Evolutionary conservation across 2,888 invertebrate genomes (phyloP).

Genomic region (Alloplasta piceator): DNA sequence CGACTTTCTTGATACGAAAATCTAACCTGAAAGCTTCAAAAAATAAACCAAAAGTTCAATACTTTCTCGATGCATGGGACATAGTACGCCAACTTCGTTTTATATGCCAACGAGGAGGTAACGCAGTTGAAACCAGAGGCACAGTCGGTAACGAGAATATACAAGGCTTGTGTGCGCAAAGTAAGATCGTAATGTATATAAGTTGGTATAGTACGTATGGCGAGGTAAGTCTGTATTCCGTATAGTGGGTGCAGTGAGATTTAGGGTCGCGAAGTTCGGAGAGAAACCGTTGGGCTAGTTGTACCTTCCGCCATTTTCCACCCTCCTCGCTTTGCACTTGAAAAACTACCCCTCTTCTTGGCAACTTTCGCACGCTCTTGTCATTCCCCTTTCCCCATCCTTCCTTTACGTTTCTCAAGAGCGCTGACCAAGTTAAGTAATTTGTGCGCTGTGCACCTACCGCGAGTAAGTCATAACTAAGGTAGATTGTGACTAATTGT

Average conservation of each 20-base stretch:
- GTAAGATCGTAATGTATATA: slow-evolving; percentile 51
- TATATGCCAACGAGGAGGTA: background rate
- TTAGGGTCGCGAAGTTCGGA: slow-evolving; percentile 57
- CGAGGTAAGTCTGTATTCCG: slow-evolving; percentile 40
- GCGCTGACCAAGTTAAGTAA: slow-evolving; percentile 82
- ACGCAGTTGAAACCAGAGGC: slow-evolving; percentile 27
- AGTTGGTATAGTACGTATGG: slow-evolving; percentile 37
- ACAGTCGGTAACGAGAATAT: slow-evolving; percentile 76
- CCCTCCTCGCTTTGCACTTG: slow-evolving; percentile 45
- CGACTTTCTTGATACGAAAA: no score
- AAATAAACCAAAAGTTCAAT: background rate
- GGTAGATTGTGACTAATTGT: slow-evolving; percentile 82
- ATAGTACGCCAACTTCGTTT: no score
- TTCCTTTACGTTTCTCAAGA: slow-evolving; percentile 66
- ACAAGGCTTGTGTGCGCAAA: slow-evolving; percentile 59
- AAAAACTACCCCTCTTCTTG: slow-evolving; percentile 25
- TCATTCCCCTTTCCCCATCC: slow-evolving; percentile 14
- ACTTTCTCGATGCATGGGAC: no score
- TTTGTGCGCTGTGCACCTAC: slow-evolving; percentile 78
- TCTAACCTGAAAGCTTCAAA: background rate
- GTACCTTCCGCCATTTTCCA: slow-evolving; percentile 31
- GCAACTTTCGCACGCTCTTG: slow-evolving; percentile 63
- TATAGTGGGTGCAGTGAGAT: slow-evolving; percentile 42
- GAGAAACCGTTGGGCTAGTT: slow-evolving; percentile 45
- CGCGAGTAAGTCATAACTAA: slow-evolving; percentile 82